Conservation (phyloP, 2,113 vertebrate species). For the Sylvilagus bachmani region DNA sequence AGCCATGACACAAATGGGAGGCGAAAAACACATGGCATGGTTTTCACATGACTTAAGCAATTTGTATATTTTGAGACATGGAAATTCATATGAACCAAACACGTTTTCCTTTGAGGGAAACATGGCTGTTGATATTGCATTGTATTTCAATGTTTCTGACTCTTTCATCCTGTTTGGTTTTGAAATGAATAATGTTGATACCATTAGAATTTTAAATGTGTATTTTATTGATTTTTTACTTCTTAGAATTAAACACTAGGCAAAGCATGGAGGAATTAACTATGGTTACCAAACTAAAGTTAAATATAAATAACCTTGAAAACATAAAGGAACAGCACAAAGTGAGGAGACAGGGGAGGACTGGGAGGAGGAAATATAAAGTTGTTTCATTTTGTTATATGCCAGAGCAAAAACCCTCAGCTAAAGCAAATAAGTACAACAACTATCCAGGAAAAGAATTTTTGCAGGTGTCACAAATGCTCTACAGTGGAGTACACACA, state of each 20-base stretch:
- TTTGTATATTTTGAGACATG: neutral
- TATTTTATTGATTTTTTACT: neutral
- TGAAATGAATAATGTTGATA: neutral
- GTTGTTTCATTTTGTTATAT: neutral
- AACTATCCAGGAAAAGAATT: neutral
- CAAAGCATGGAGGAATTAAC: neutral
- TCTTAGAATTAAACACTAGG: neutral
- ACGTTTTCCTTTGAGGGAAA: neutral
- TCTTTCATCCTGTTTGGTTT: neutral
- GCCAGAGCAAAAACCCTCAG: neutral
- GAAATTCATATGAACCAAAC: neutral
- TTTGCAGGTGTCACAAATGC: too few species aligned
- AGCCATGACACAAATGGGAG: neutral
- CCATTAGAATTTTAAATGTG: neutral
- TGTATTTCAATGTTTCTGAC: neutral
- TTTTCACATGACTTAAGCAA: neutral
- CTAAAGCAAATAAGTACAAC: neutral
- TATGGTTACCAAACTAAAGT: neutral
- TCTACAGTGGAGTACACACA: too few species aligned
- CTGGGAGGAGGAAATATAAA: neutral
- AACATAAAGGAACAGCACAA: neutral
- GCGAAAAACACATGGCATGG: neutral
- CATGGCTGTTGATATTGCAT: neutral
- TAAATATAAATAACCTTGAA: neutral
- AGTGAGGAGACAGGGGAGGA: too few species aligned